A percentile compares a stretch with the other conserved stretches of the same genome.
Conservation (phyloP, 1,140 invertebrate genomes). For the Brachionus rubens region DNA sequence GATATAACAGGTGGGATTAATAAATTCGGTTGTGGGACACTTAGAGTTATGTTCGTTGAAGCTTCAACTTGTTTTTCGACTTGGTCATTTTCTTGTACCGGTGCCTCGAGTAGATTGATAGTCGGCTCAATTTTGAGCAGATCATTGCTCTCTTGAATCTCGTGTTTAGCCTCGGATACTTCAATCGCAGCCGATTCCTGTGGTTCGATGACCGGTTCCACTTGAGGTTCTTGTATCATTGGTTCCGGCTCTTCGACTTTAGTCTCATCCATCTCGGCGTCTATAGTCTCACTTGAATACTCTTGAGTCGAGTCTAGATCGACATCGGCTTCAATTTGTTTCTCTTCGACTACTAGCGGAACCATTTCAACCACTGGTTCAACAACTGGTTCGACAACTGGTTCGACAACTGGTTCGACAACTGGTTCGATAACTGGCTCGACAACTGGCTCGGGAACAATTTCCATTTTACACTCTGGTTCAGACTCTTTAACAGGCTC, state of each 20-base stretch:
- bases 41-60: neutral
- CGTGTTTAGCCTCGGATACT: neutral
- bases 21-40: neutral
- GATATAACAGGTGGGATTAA: neutral
- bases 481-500: too few species aligned
- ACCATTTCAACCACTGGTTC: neutral
- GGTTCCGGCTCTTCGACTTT: too few species aligned
- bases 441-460: neutral
- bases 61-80: neutral
- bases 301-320: neutral
- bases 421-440: neutral
- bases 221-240: neutral
- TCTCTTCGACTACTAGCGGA: neutral
- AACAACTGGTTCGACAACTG: neutral
- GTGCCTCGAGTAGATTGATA: neutral
- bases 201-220: neutral
- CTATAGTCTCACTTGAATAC: neutral
- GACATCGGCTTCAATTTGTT: neutral
- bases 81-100: neutral
- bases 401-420: neutral
- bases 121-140: constrained; percentile 12
- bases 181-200: too few species aligned
- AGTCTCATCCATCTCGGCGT: too few species aligned
- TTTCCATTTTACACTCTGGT: neutral
- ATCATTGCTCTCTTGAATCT: neutral